phyloP scores from a whole-genome alignment of 2,888 invertebrate genomes.

The Philaethria dido region DNA sequence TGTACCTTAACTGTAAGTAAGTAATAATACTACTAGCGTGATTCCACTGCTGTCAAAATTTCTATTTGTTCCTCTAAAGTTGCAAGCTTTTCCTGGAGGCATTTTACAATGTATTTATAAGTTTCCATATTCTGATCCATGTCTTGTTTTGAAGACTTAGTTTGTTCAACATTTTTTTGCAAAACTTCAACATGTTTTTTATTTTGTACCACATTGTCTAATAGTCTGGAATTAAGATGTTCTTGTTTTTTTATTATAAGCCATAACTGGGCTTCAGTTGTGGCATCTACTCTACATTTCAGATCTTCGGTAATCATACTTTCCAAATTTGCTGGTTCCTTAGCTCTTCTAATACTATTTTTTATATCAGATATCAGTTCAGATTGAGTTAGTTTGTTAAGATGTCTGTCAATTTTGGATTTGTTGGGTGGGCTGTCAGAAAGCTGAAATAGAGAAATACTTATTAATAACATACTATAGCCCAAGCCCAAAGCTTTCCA shows the following conservation, averaged over 20 bases:
- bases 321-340: conserved; percentile 64
- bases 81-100: conserved; percentile 75
- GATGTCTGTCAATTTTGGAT: conserved; percentile 57
- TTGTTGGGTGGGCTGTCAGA: conserved; percentile 41
- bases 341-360: conserved; percentile 54
- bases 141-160: conserved; percentile 56
- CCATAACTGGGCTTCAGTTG: conserved; percentile 67
- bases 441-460: conserved; percentile 40
- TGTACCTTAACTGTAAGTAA: neutral
- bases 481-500: too few species aligned
- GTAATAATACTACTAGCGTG: conserved; percentile 54
- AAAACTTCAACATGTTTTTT: conserved; percentile 66
- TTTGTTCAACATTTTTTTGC: conserved; percentile 61
- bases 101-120: conserved; percentile 72
- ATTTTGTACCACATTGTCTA: conserved; percentile 61
- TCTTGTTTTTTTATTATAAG: conserved; percentile 73
- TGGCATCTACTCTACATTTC: conserved; percentile 59
- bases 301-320: conserved; percentile 63
- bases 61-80: conserved; percentile 77
- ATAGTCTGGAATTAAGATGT: conserved; percentile 63
- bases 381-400: conserved; percentile 61
- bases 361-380: conserved; percentile 67
- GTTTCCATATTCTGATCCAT: conserved; percentile 66
- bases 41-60: conserved; percentile 72
- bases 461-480: neutral